These are phyloP conservation scores for Parotia lawesii DNA, from an alignment of 2,113 vertebrate genomes.

Conservation along the genomic window DNA sequence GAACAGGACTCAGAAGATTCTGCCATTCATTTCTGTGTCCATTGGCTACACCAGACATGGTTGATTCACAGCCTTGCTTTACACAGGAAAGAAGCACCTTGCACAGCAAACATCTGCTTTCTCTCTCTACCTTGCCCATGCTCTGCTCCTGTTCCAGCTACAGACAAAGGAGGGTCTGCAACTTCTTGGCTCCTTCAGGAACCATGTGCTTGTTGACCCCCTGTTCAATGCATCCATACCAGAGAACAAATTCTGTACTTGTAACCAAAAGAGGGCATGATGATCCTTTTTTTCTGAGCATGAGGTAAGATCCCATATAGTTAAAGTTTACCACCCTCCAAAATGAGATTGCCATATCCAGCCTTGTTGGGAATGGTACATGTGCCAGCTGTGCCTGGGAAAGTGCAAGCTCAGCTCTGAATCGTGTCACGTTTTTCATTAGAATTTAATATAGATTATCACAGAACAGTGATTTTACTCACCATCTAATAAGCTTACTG, in stretches of 20 bases:
- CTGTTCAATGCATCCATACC: background rate
- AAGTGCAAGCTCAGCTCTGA: background rate
- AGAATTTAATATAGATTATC: background rate
- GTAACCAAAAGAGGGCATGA: background rate
- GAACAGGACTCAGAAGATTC: background rate
- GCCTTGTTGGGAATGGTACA: background rate
- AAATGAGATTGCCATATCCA: background rate
- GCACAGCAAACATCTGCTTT: background rate
- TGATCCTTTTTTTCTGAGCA: background rate
- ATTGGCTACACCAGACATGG: background rate
- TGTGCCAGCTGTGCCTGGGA: background rate
- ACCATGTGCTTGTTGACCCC: background rate
- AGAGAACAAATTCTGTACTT: background rate
- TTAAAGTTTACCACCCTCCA: background rate
- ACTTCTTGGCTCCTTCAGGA: background rate
- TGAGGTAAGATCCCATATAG: background rate
- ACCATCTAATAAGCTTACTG: background rate
- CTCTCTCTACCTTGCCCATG: background rate
- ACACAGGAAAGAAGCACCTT: background rate
- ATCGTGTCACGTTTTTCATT: background rate
- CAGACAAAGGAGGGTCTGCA: background rate
- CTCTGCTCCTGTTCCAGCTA: background rate
- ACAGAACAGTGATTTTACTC: background rate
- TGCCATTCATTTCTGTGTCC: background rate
- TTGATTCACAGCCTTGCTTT: background rate